phyloP scores from a whole-genome alignment of 2,888 invertebrate genomes.

The Phoenoteleia sp. region DNA sequence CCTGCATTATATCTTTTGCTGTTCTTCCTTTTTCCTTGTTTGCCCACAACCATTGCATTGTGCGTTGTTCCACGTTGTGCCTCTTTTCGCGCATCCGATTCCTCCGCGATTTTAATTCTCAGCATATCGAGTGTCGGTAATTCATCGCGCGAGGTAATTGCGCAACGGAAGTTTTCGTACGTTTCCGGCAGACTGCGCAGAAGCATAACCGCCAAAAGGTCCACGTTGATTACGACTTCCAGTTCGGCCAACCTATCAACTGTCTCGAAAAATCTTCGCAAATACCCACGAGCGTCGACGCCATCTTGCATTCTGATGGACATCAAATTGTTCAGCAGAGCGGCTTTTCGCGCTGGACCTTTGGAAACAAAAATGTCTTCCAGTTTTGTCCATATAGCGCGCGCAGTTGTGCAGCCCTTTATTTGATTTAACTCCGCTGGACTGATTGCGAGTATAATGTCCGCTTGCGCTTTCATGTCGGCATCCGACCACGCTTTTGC shows the following conservation, averaged over 20 bases:
- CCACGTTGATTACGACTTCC: neutral
- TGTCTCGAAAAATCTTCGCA: neutral
- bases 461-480: neutral
- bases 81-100: neutral
- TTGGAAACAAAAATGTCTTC: neutral
- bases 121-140: neutral
- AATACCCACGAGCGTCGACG: neutral
- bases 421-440: neutral
- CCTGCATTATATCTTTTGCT: neutral
- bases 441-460: neutral
- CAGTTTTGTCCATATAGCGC: neutral
- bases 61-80: neutral
- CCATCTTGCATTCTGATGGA: neutral
- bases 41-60: constrained; percentile 13
- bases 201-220: neutral
- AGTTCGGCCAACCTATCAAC: neutral
- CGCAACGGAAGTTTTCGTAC: neutral
- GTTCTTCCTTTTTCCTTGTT: neutral
- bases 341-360: neutral
- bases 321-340: neutral
- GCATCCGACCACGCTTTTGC: neutral
- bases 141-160: neutral
- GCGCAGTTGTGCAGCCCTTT: neutral
- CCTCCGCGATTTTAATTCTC: neutral
- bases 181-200: neutral